Evolutionary conservation across 2,888 invertebrate species (phyloP).

Genomic region (Cordylochernes scorpioides): DNA sequence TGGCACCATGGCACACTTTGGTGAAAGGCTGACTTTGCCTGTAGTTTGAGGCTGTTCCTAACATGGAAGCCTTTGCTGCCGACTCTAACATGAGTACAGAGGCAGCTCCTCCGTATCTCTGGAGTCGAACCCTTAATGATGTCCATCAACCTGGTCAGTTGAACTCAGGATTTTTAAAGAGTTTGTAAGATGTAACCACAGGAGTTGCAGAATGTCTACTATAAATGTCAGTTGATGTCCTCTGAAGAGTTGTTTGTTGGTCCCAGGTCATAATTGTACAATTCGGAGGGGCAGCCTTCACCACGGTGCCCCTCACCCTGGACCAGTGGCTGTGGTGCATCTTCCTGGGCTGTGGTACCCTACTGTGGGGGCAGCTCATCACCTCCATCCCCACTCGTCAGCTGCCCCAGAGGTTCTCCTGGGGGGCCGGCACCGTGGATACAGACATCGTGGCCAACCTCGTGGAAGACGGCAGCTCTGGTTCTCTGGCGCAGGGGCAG

Average conservation of each 20-base stretch:
- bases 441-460: conserved; percentile 50
- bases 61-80: too few species aligned
- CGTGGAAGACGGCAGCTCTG: conserved; percentile 53
- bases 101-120: too few species aligned
- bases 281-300: conserved; percentile 89
- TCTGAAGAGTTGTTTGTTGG: conserved; percentile 12
- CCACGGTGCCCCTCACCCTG: conserved; percentile 60
- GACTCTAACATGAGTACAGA: too few species aligned
- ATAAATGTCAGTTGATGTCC: too few species aligned
- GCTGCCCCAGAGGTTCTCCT: conserved; percentile 56
- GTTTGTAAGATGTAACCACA: too few species aligned
- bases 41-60: too few species aligned
- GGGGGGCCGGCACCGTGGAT: conserved; percentile 65
- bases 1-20: too few species aligned
- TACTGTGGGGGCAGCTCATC: conserved; percentile 91
- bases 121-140: too few species aligned
- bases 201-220: too few species aligned
- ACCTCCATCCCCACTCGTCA: conserved; percentile 79
- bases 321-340: conserved; percentile 99
- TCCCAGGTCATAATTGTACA: conserved; percentile 80
- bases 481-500: conserved; percentile 56
- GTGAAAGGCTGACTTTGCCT: too few species aligned
- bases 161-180: too few species aligned
- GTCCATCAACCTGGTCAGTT: too few species aligned
- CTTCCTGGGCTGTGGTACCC: conserved; percentile 81